Conservation (phyloP, 2,888 invertebrate genomes). For the Tipula lateralis region DNA sequence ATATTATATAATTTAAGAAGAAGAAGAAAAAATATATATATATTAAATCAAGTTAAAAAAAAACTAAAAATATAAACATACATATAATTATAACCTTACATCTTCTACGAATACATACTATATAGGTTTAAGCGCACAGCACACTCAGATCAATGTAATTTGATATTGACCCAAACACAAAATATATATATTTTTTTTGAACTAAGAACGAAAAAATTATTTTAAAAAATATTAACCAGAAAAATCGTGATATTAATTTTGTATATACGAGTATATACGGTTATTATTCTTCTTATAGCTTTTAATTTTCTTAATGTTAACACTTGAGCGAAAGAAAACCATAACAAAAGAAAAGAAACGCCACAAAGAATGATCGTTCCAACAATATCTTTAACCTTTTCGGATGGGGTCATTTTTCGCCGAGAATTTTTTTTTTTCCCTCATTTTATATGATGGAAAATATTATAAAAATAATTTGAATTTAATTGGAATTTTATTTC, state of each 20-base stretch:
- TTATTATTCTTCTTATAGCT: neutral
- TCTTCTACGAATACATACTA: neutral
- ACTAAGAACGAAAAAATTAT: neutral
- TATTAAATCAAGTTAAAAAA: neutral
- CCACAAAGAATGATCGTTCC: conserved; percentile 19
- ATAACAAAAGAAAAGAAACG: conserved; percentile 1
- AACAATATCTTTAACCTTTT: conserved; percentile 19
- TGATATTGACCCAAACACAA: conserved; percentile 6
- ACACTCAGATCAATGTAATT: conserved; percentile 5
- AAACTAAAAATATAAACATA: no score
- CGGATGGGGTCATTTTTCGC: neutral
- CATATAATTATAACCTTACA: neutral
- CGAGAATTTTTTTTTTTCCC: neutral
- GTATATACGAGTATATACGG: neutral
- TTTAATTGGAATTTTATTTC: conserved; percentile 11
- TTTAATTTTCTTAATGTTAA: conserved; percentile 7
- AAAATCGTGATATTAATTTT: neutral
- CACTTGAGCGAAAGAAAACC: conserved; percentile 5
- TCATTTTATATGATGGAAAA: neutral
- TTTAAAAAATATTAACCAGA: neutral
- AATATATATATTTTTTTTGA: neutral
- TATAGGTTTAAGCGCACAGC: neutral
- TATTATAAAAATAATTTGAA: conserved; percentile 24
- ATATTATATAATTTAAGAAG: neutral
- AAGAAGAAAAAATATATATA: neutral